Percentiles rank a stretch among this genome's conserved stretches.
Evolutionary conservation across 2,113 vertebrate species (phyloP).

Genomic region (Microtus richardsoni): DNA sequence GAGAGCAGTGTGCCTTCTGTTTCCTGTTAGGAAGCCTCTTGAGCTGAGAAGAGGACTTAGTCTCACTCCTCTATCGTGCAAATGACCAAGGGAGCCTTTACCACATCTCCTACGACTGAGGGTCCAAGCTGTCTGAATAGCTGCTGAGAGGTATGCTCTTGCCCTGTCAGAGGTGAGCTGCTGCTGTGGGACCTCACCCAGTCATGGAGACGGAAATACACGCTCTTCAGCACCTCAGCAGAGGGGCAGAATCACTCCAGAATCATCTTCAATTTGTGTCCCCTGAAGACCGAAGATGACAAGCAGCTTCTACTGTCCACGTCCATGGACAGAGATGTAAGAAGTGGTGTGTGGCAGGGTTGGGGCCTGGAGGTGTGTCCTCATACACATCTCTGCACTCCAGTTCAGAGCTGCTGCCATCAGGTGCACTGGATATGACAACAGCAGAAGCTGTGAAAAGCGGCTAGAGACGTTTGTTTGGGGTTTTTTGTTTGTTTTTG

Average conservation of each 20-base stretch:
- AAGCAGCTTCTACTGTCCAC: slow-evolving; percentile 93
- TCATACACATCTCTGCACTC: neutral
- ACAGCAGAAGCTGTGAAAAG: neutral
- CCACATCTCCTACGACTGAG: neutral
- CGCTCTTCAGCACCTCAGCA: slow-evolving; percentile 88
- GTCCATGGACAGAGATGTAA: slow-evolving; percentile 97
- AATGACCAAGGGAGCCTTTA: neutral
- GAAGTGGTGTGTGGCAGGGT: slow-evolving; percentile 42
- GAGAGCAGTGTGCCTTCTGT: neutral
- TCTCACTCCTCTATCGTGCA: neutral
- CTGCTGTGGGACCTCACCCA: slow-evolving; percentile 93
- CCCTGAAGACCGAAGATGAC: slow-evolving; percentile 84
- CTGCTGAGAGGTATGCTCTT: neutral
- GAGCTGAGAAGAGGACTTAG: neutral
- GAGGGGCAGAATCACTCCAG: slow-evolving; percentile 96
- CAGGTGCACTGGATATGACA: neutral
- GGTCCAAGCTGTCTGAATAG: neutral
- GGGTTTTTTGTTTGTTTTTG: too few relatives aligned
- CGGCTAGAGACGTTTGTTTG: neutral
- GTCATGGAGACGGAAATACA: slow-evolving; percentile 92
- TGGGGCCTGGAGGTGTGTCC: neutral
- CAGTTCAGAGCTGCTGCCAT: neutral
- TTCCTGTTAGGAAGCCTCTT: neutral
- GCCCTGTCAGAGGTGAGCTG: slow-evolving; percentile 91
- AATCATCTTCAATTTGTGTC: slow-evolving; percentile 95